Evolutionary conservation across 2,113 vertebrate genomes (phyloP).

Genomic region (Mugil cephalus): DNA sequence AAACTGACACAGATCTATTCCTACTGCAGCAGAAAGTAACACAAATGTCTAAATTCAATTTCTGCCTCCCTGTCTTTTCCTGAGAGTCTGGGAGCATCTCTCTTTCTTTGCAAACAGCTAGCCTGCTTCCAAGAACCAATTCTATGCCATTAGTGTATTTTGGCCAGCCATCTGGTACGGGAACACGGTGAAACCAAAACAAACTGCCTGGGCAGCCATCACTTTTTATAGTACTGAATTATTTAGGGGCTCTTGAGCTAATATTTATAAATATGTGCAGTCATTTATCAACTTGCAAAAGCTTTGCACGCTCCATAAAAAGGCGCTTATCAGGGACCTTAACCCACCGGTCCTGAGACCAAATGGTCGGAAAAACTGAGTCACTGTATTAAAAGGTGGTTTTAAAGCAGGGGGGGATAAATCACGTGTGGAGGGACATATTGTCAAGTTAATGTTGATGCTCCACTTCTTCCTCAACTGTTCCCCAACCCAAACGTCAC

Average conservation of each 20-base stretch:
- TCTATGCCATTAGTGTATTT: conserved; percentile 31
- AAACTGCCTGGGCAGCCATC: conserved; percentile 27
- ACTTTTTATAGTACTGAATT: conserved; percentile 34
- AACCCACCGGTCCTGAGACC: background rate
- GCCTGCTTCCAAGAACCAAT: conserved; percentile 44
- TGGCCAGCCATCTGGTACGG: conserved; percentile 19
- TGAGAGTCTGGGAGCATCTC: conserved; percentile 1
- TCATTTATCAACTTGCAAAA: conserved; percentile 27
- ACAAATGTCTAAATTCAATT: conserved; percentile 24
- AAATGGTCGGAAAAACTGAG: conserved; percentile 45
- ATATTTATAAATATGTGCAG: conserved; percentile 28
- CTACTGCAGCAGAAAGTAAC: background rate
- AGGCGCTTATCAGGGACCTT: conserved; percentile 16
- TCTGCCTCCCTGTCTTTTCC: background rate
- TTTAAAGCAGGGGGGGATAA: conserved; percentile 12
- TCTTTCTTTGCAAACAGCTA: conserved; percentile 18
- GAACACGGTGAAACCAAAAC: conserved; percentile 53
- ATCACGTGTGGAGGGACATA: background rate
- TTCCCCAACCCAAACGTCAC: conserved; percentile 22
- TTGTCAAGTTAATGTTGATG: conserved; percentile 1
- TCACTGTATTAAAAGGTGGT: conserved; percentile 3
- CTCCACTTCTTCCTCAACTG: conserved; percentile 11
- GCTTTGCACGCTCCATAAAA: conserved; percentile 8
- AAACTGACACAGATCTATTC: no score
- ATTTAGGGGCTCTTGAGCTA: conserved; percentile 2